Evolutionary conservation across 2,888 invertebrate species (phyloP), one percentile per base, ranked within the genome.

Genomic region (Timandra comae): DNA sequence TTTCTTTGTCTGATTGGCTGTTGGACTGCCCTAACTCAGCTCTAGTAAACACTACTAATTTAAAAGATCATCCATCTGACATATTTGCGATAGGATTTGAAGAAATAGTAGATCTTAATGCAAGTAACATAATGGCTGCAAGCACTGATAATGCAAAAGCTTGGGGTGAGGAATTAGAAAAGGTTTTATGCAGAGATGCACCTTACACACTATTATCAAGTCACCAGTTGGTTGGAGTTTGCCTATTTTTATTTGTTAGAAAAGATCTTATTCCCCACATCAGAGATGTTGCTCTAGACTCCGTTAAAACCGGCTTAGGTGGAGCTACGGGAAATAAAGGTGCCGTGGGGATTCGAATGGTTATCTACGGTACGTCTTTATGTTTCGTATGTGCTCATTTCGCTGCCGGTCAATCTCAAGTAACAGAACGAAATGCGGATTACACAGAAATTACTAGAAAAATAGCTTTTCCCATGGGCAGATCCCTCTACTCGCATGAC

Each of bases 321-420:
- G 99, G 99, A 24, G 93, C 99, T n/a, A 95, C 99, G 7, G 94
- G 95, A 3, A 99, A 99, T 70, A 99, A 99, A 84, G 99, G 99
- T 3, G 98, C 94, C 8, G 95, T 95, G 26, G 97, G 95, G 4
- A 96, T 99, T 55, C 89, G 98, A 33, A 91, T 98, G 71, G 93
- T 96, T 0, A 87, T 97, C 30, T 92, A 97, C 69, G 95, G 96
- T 28, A 96, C 98, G 1, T 98, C 98, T 0, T 80, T 99, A 51
- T 98, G 98, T 70, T 99, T 99, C 81, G 95, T 99, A 3, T 99
- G 99, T 74, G 97, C 98, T 19, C 99, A 99, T 84, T 98, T 99
- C 80, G 98, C 99, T 38, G 99, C 99, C 29, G 99, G 99, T 0
- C 99, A 99, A 68, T 95, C 96, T 1, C 98, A 99, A 84, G 93